Evolutionary conservation across 2,797 vertebrate species (phyloP).

Genomic region (Malacoctenus gilli): DNA sequence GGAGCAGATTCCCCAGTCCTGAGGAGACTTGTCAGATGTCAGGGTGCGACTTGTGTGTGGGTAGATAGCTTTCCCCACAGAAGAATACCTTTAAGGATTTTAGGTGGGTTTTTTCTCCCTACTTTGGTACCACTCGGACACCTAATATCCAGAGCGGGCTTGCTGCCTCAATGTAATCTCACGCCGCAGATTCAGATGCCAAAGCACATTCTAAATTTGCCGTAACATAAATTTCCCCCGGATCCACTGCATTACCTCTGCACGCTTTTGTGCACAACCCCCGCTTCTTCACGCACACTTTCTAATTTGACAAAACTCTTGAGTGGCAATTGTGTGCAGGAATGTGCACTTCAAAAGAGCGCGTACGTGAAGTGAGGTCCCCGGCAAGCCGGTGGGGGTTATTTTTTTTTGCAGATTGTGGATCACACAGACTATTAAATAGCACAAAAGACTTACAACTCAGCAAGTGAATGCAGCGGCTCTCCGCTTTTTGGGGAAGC

Average conservation of each 20-base stretch:
- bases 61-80: constrained; percentile 23
- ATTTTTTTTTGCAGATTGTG: constrained; percentile 47
- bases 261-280: constrained; percentile 27
- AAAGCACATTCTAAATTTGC: constrained; percentile 45
- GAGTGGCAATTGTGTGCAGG: constrained; percentile 25
- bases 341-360: constrained; percentile 39
- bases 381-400: constrained; percentile 20
- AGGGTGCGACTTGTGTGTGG: constrained; percentile 16
- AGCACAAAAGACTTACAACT: constrained; percentile 31
- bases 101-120: constrained; percentile 4
- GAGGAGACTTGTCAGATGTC: constrained; percentile 11
- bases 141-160: constrained; percentile 21
- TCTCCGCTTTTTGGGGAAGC: constrained; percentile 14
- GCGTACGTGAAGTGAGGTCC: constrained; percentile 16
- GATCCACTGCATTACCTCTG: constrained; percentile 28
- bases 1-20: constrained; percentile 14
- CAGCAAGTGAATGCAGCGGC: constrained; percentile 23
- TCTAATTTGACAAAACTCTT: constrained; percentile 28
- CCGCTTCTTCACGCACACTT: constrained; percentile 26
- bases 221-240: constrained; percentile 38
- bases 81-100: constrained; percentile 24
- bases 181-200: constrained; percentile 44
- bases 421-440: constrained; percentile 43
- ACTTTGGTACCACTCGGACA: constrained; percentile 28
- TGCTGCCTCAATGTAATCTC: constrained; percentile 50